phyloP scores from a whole-genome alignment of 2,888 invertebrate species.

The Oscheius sp. region DNA sequence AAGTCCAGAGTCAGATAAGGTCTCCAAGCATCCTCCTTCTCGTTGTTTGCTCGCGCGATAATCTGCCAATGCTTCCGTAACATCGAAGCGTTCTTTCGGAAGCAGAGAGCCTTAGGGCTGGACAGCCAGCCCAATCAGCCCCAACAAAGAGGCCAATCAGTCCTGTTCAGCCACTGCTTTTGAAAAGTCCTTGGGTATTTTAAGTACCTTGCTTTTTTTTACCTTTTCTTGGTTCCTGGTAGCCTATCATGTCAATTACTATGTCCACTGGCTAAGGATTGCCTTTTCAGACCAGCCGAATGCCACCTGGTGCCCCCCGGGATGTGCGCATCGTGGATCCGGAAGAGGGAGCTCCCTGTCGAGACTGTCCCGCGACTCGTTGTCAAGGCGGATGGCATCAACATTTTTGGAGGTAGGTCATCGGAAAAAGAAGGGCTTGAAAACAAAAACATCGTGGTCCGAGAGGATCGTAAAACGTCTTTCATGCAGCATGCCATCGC shows the following conservation, averaged over 20 bases:
- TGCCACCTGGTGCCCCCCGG: conserved; percentile 25
- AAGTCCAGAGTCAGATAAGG: no score
- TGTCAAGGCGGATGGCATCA: conserved; percentile 35
- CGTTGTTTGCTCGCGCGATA: conserved; percentile 7
- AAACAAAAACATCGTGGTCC: neutral
- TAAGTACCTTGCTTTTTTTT: neutral
- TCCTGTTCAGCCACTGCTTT: neutral
- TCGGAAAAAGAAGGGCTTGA: neutral
- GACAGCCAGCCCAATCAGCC: conserved; percentile 1
- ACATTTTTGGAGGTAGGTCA: conserved; percentile 33
- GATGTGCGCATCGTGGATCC: conserved; percentile 22
- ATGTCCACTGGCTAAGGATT: no score
- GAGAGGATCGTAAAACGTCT: conserved; percentile 14
- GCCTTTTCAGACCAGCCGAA: conserved; percentile 16
- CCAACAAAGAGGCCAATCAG: conserved; percentile 24
- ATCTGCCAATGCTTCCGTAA: conserved; percentile 9
- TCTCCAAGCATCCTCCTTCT: neutral
- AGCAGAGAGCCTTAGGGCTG: neutral
- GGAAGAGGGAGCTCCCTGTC: conserved; percentile 33
- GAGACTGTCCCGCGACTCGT: conserved; percentile 1
- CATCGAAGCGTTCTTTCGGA: neutral
- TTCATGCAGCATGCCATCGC: conserved; percentile 10
- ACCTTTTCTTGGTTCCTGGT: no score
- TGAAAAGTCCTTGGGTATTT: neutral
- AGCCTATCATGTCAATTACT: no score